Evolutionary conservation across 53 echinoderm and acorn worm genomes (phyloP).

Genomic region (Echinarachnius parma): DNA sequence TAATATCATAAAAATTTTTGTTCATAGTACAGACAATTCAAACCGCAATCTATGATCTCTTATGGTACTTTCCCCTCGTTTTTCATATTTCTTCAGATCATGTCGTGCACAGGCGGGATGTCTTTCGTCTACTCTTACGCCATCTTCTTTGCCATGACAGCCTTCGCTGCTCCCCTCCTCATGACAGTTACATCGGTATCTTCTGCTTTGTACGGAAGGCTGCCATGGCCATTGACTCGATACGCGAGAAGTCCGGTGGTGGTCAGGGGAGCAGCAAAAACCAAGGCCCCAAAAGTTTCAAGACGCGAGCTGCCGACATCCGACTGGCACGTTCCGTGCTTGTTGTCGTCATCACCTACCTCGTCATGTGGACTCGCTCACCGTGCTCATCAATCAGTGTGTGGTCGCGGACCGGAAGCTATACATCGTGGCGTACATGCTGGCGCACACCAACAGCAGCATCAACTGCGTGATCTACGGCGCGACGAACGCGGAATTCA

Average conservation of each 20-base stretch:
- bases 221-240: constrained; percentile 13
- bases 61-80: too few relatives aligned
- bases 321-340: constrained; percentile 59
- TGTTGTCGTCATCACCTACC: constrained; percentile 54
- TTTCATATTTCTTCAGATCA: too few relatives aligned
- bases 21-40: too few relatives aligned
- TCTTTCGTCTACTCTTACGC: constrained; percentile 59
- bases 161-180: constrained; percentile 41
- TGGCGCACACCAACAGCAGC: constrained; percentile 71
- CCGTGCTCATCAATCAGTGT: constrained; percentile 47
- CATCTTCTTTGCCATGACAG: constrained; percentile 47
- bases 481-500: constrained; percentile 61
- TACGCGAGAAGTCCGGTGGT: too few relatives aligned
- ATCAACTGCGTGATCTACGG: constrained; percentile 68
- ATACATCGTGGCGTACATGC: constrained; percentile 35
- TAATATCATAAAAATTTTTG: too few relatives aligned
- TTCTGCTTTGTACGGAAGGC: constrained; percentile 39
- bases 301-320: constrained; percentile 26
- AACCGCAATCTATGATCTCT: too few relatives aligned
- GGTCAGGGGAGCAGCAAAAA: too few relatives aligned
- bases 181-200: constrained; percentile 60
- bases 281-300: too few relatives aligned
- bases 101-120: constrained; percentile 41
- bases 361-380: constrained; percentile 61
- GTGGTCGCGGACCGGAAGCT: constrained; percentile 32